Conservation (phyloP, 2,113 vertebrate species). For the Lipophrys pholis region DNA sequence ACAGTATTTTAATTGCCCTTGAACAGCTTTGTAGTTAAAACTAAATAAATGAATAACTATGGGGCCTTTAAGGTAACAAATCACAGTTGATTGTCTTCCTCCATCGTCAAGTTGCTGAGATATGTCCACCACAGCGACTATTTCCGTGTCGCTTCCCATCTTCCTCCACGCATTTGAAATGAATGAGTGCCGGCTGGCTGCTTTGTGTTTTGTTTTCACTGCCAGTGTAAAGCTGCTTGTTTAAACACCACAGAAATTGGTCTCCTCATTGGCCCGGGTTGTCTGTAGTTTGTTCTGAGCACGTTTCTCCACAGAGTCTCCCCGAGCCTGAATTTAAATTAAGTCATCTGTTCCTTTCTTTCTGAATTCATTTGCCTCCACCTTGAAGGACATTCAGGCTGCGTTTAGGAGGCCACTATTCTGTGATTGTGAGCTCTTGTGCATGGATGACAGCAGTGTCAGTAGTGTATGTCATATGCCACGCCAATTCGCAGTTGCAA, state of each 20-base stretch:
- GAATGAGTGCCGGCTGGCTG: slow-evolving; percentile 52
- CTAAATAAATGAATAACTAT: too few species aligned
- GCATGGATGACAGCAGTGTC: slow-evolving; percentile 14
- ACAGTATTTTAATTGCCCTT: too few species aligned
- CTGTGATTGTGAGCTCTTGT: slow-evolving; percentile 41
- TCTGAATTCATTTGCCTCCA: slow-evolving; percentile 44
- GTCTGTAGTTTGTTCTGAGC: slow-evolving; percentile 58
- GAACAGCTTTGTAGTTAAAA: too few species aligned
- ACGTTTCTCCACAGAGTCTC: slow-evolving; percentile 49
- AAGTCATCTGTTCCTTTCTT: slow-evolving; percentile 52
- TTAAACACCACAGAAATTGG: slow-evolving; percentile 59
- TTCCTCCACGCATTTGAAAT: slow-evolving; percentile 48
- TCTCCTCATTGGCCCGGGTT: slow-evolving; percentile 44
- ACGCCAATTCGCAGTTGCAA: slow-evolving; percentile 12
- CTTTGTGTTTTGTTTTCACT: slow-evolving; percentile 63
- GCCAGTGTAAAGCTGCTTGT: slow-evolving; percentile 56
- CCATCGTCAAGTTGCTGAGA: slow-evolving; percentile 32
- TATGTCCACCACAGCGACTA: slow-evolving; percentile 17
- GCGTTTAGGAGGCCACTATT: slow-evolving; percentile 23
- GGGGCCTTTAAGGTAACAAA: too few species aligned
- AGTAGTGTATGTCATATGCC: slow-evolving; percentile 32
- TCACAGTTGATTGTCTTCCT: not conserved
- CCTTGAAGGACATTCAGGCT: slow-evolving; percentile 46
- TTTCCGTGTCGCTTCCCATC: slow-evolving; percentile 44
- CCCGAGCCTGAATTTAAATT: slow-evolving; percentile 55